These are phyloP conservation scores for Ophioninae sp. DNA, from an alignment of 2,888 invertebrate genomes.

Conservation along the genomic window DNA sequence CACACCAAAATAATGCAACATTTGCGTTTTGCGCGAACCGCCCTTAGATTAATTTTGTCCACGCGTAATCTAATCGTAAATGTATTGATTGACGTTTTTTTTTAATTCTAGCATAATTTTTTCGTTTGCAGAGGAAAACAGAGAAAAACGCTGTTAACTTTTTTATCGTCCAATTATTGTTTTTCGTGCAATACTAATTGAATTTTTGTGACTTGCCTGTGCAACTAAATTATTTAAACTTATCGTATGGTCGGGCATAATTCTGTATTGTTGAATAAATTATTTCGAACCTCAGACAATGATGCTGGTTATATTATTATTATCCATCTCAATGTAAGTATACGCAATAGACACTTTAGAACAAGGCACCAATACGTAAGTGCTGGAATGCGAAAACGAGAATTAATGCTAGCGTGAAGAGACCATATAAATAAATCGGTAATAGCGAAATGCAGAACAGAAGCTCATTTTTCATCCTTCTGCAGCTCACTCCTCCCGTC, in stretches of 20 bases:
- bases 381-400: no score
- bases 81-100: slow-evolving; percentile 23
- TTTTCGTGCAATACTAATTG: slow-evolving; percentile 56
- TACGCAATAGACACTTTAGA: no score
- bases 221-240: slow-evolving; percentile 26
- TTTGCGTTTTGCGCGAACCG: slow-evolving; percentile 44
- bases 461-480: no score
- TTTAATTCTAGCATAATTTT: slow-evolving; percentile 33
- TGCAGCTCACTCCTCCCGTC: no score
- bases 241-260: slow-evolving; percentile 35
- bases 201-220: slow-evolving; percentile 32
- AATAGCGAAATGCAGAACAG: no score
- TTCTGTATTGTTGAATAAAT: slow-evolving; percentile 57
- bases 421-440: no score
- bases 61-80: slow-evolving; percentile 29
- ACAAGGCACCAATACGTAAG: no score
- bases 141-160: slow-evolving; percentile 44
- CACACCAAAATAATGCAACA: slow-evolving; percentile 21
- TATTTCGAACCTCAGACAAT: slow-evolving; percentile 48
- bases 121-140: slow-evolving; percentile 25
- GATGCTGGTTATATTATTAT: neutral
- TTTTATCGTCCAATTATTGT: slow-evolving; percentile 41
- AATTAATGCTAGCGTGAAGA: no score
- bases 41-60: slow-evolving; percentile 22
- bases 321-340: neutral